Conservation (phyloP, 2,888 invertebrate genomes). For the Notodonta dromedarius region DNA sequence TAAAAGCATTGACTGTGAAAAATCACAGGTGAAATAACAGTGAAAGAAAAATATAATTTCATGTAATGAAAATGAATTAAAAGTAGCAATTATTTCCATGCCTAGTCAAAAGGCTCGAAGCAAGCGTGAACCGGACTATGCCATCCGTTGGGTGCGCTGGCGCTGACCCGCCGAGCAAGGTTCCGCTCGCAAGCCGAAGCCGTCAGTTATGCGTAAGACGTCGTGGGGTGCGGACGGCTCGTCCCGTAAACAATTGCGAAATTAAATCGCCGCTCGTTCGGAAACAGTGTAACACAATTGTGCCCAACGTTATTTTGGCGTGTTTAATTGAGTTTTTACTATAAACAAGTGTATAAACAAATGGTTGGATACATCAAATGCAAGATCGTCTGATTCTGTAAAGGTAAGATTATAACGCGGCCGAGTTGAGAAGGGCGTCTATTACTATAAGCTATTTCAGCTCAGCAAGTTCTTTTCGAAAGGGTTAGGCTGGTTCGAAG, state of each 20-base stretch:
- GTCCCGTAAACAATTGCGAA: constrained; percentile 46
- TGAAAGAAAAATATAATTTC: no score
- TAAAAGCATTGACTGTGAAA: no score
- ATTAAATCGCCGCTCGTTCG: constrained; percentile 61
- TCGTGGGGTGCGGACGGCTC: constrained; percentile 57
- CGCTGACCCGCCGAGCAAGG: constrained; percentile 71
- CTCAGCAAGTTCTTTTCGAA: constrained; percentile 54
- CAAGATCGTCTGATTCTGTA: constrained; percentile 49
- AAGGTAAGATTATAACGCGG: constrained; percentile 66
- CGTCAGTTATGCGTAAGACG: constrained; percentile 67
- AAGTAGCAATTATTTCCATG: no score
- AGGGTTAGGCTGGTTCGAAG: constrained; percentile 66
- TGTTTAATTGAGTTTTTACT: constrained; percentile 50
- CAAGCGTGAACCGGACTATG: constrained; percentile 64
- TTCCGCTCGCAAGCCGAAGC: constrained; percentile 48
- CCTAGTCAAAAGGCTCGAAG: constrained; percentile 62
- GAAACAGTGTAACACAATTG: constrained; percentile 68
- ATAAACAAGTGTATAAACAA: constrained; percentile 47
- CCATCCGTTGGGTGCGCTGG: constrained; percentile 70
- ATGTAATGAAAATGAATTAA: no score
- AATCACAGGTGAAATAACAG: no score
- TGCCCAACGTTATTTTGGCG: constrained; percentile 64
- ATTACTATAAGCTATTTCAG: constrained; percentile 52
- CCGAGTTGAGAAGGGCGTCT: constrained; percentile 60
- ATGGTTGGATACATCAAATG: constrained; percentile 53